Evolutionary conservation across 2,113 vertebrate species (phyloP).

Genomic region (Hassar affinis): DNA sequence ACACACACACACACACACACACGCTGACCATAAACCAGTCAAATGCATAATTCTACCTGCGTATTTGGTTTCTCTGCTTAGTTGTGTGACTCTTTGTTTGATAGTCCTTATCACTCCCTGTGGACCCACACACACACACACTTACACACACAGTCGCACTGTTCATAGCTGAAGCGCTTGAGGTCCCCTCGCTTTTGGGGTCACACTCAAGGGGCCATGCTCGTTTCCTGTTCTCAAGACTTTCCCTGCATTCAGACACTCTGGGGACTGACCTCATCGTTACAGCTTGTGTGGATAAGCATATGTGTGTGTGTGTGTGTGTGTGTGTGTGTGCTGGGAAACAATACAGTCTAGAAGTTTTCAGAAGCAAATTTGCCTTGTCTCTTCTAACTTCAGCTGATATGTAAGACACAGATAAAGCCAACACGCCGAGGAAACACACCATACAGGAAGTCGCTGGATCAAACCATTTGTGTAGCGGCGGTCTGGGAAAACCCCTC

Average conservation of each 20-base stretch:
- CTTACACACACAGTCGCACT: slow-evolving; percentile 21
- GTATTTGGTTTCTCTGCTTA: background rate
- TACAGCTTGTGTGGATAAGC: slow-evolving; percentile 6
- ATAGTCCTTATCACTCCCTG: slow-evolving; percentile 21
- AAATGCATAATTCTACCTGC: background rate
- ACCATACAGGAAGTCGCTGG: background rate
- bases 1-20: slow-evolving; percentile 6
- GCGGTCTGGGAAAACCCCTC: background rate
- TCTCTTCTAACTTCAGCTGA: background rate
- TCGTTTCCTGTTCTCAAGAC: slow-evolving; percentile 56
- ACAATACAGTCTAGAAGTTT: background rate
- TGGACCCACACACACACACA: slow-evolving; percentile 25
- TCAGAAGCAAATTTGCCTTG: background rate
- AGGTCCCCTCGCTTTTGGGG: slow-evolving; percentile 37
- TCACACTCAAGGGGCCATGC: slow-evolving; percentile 36
- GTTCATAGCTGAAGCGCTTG: slow-evolving; percentile 38
- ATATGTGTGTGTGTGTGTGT: slow-evolving; percentile 14
- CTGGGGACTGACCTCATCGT: slow-evolving; percentile 35
- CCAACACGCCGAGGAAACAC: background rate
- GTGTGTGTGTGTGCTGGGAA: slow-evolving; percentile 5
- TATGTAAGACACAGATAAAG: background rate
- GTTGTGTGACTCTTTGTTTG: slow-evolving; percentile 19
- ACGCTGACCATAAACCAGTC: background rate
- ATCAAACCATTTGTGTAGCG: background rate
- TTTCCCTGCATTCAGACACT: slow-evolving; percentile 36